These are phyloP conservation scores for Drosophila triauraria DNA, from an alignment of 1,140 invertebrate genomes.

Conservation along the genomic window DNA sequence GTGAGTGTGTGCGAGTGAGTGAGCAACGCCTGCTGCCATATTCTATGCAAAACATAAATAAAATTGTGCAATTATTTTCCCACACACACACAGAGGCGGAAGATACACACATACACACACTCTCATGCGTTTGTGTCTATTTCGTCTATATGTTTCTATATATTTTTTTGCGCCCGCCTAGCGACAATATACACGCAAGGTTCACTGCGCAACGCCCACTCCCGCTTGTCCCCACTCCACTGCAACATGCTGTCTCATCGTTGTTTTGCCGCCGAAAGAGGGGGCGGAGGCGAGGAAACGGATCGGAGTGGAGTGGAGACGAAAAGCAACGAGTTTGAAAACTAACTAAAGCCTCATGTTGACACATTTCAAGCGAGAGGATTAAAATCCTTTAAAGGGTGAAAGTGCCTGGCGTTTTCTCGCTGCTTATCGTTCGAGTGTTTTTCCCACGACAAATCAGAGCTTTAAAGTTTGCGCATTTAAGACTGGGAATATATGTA, in stretches of 20 bases:
- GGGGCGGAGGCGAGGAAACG: neutral
- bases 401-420: constrained; percentile 59
- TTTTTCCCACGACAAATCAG: constrained; percentile 11
- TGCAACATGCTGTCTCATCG: constrained; percentile 77
- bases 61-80: constrained; percentile 74
- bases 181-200: constrained; percentile 76
- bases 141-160: constrained; percentile 36
- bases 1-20: constrained; percentile 31
- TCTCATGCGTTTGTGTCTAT: constrained; percentile 38
- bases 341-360: constrained; percentile 57
- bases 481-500: constrained; percentile 35
- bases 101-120: constrained; percentile 34
- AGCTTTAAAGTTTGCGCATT: constrained; percentile 54
- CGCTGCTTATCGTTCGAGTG: constrained; percentile 15
- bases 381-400: constrained; percentile 73
- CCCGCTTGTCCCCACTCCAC: constrained; percentile 40
- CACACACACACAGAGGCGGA: constrained; percentile 24
- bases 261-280: constrained; percentile 70
- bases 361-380: constrained; percentile 73
- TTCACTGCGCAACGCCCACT: constrained; percentile 71
- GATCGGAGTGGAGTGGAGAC: constrained; percentile 16
- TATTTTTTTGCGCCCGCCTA: constrained; percentile 51
- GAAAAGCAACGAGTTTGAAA: constrained; percentile 38
- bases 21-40: constrained; percentile 57
- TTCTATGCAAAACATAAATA: constrained; percentile 74